Evolutionary conservation across 2,888 invertebrate species (phyloP).

Genomic region (Cheilosia grossa): DNA sequence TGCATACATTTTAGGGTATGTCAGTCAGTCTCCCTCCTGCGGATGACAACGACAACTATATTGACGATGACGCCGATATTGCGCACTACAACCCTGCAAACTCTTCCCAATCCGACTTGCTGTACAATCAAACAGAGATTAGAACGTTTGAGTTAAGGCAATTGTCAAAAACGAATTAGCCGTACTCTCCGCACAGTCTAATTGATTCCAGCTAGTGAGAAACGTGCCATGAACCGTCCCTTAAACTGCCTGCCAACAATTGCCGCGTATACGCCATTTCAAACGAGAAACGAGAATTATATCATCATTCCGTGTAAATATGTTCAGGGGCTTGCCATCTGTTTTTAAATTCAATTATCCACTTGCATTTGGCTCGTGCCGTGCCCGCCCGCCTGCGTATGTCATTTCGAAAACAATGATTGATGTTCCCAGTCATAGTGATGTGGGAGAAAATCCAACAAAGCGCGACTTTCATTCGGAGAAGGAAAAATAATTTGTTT

Average conservation of each 20-base stretch:
- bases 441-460: slow-evolving; percentile 31
- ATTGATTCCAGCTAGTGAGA: neutral
- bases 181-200: too few species aligned
- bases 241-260: neutral
- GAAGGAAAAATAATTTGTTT: slow-evolving; percentile 65
- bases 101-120: too few species aligned
- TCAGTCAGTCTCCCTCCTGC: too few species aligned
- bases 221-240: neutral
- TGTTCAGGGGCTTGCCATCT: slow-evolving; percentile 55
- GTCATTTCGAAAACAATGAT: slow-evolving; percentile 49
- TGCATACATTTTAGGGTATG: too few species aligned
- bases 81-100: too few species aligned
- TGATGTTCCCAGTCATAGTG: slow-evolving; percentile 58
- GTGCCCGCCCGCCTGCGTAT: slow-evolving; percentile 8
- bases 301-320: slow-evolving; percentile 36
- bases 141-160: too few species aligned
- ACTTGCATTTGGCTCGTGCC: slow-evolving; percentile 36
- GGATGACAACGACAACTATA: too few species aligned
- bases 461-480: slow-evolving; percentile 40
- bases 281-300: slow-evolving; percentile 1
- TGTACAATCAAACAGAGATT: too few species aligned
- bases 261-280: neutral
- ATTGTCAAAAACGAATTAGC: too few species aligned
- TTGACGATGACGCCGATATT: too few species aligned
- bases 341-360: slow-evolving; percentile 62